phyloP scores from a whole-genome alignment of 2,113 vertebrate genomes.

The Nannobrachium achirus region DNA sequence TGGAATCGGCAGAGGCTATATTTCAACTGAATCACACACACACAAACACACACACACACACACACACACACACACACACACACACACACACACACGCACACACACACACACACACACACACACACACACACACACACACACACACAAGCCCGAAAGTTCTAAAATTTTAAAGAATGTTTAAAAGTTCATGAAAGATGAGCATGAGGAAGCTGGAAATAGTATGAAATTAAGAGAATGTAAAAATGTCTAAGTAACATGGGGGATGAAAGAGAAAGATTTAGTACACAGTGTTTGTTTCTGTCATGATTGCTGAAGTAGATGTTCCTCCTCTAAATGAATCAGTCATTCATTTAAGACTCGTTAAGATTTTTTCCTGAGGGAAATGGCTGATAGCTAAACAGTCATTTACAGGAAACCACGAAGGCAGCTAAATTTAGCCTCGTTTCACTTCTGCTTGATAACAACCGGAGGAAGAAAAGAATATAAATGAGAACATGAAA shows the following conservation, averaged over 20 bases:
- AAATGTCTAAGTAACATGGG: neutral
- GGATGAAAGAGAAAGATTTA: neutral
- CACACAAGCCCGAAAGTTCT: neutral
- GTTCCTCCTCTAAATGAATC: slow-evolving; percentile 60
- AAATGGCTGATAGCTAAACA: slow-evolving; percentile 61
- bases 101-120: neutral
- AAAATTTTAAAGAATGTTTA: too few species aligned
- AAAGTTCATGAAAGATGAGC: neutral
- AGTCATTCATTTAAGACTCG: slow-evolving; percentile 70
- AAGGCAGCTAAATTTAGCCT: slow-evolving; percentile 52
- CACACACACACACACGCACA: neutral
- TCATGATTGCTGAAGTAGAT: slow-evolving; percentile 52
- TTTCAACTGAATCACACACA: slow-evolving; percentile 21
- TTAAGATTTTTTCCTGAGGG: slow-evolving; percentile 68
- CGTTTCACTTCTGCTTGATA: slow-evolving; percentile 1
- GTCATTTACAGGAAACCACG: slow-evolving; percentile 58
- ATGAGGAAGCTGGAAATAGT: too few species aligned
- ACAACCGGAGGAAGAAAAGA: slow-evolving; percentile 10
- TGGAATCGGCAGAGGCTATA: slow-evolving; percentile 19
- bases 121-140: neutral
- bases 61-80: neutral
- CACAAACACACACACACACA: neutral
- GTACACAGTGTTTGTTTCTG: slow-evolving; percentile 23
- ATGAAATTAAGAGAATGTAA: neutral
- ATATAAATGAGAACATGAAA: neutral